These are phyloP conservation scores for Polietes domitor DNA, from an alignment of 2,888 invertebrate genomes.

Conservation along the genomic window DNA sequence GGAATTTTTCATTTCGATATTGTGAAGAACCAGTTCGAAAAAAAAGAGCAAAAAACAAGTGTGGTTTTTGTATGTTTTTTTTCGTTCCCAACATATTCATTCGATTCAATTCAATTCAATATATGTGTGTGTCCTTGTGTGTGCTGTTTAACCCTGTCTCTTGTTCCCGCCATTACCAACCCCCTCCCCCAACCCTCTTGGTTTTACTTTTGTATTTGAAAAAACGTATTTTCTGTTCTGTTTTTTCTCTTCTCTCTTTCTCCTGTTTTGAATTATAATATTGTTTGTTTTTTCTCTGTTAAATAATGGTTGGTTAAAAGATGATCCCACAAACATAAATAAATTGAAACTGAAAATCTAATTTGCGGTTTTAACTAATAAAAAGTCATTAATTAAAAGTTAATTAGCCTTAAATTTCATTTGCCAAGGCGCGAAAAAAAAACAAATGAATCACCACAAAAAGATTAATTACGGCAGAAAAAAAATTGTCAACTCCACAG, in stretches of 20 bases:
- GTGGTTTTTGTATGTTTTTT: constrained; percentile 23
- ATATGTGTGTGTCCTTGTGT: constrained; percentile 78
- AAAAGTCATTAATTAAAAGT: constrained; percentile 25
- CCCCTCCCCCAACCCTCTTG: constrained; percentile 58
- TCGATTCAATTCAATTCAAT: constrained; percentile 55
- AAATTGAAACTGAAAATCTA: constrained; percentile 54
- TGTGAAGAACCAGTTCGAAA: constrained; percentile 5
- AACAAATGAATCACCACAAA: not conserved
- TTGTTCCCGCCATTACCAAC: constrained; percentile 42
- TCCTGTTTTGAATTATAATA: constrained; percentile 43
- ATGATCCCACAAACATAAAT: constrained; percentile 63
- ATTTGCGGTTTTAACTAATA: constrained; percentile 34
- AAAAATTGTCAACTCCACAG: constrained; percentile 9
- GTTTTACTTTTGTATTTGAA: constrained; percentile 19
- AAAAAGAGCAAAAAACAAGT: constrained; percentile 1
- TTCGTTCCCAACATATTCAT: constrained; percentile 34
- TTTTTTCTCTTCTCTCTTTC: constrained; percentile 31
- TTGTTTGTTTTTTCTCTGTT: not conserved
- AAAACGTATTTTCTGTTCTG: constrained; percentile 61
- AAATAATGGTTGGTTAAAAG: not conserved
- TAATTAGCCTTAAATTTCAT: constrained; percentile 23
- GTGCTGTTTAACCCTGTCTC: constrained; percentile 77
- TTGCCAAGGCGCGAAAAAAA: not conserved
- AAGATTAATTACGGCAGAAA: constrained; percentile 15
- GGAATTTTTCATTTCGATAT: not conserved